These are phyloP conservation scores for Drosophila nr. fundita DNA, from an alignment of 2,888 invertebrate species.

Conservation along the genomic window DNA sequence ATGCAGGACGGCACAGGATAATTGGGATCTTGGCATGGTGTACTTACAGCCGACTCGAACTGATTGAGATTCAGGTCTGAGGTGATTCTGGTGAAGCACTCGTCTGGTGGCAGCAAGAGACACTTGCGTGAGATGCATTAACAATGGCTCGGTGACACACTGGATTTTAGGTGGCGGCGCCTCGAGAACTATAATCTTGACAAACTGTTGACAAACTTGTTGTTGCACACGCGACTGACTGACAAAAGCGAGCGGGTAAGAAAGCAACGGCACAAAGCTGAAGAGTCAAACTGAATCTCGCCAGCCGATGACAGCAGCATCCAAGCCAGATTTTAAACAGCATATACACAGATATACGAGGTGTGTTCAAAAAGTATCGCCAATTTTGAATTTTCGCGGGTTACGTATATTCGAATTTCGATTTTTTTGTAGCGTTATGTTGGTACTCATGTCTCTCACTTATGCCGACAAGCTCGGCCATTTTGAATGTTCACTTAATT, in stretches of 20 bases:
- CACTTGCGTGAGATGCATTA: slow-evolving; percentile 10
- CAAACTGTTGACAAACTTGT: slow-evolving; percentile 62
- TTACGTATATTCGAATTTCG: too few relatives aligned
- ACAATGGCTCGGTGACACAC: slow-evolving; percentile 27
- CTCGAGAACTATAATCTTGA: slow-evolving; percentile 37
- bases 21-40: slow-evolving; percentile 2
- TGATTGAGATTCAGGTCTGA: not conserved
- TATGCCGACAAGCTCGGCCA: too few relatives aligned
- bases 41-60: slow-evolving; percentile 18
- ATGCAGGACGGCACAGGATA: slow-evolving; percentile 14
- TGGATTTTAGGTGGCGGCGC: slow-evolving; percentile 45
- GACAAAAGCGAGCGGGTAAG: slow-evolving; percentile 46
- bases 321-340: slow-evolving; percentile 17
- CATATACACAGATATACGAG: not conserved
- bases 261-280: slow-evolving; percentile 70
- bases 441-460: too few relatives aligned
- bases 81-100: not conserved
- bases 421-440: too few relatives aligned
- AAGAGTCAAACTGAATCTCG: slow-evolving; percentile 80
- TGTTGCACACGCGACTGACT: slow-evolving; percentile 49
- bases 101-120: slow-evolving; percentile 13
- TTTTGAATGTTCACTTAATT: too few relatives aligned
- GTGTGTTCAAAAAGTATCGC: too few relatives aligned
- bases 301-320: slow-evolving; percentile 58
- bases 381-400: too few relatives aligned